These are phyloP conservation scores for Stegophylla sp. DNA, from an alignment of 2,888 invertebrate genomes.

Conservation along the genomic window DNA sequence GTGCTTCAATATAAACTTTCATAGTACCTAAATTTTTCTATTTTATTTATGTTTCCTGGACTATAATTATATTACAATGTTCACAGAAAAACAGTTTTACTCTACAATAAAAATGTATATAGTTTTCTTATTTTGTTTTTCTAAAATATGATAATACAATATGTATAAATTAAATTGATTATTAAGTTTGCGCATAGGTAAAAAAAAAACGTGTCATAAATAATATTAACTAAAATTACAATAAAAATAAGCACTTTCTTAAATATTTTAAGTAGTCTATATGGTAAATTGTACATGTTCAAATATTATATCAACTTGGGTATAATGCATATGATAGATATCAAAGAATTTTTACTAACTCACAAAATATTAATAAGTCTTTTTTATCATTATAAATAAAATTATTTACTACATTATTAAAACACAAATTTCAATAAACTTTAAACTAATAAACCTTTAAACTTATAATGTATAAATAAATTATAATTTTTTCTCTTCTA, in stretches of 20 bases:
- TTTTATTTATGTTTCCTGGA: conserved; percentile 6
- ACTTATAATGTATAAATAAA: neutral
- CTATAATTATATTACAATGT: conserved; percentile 5
- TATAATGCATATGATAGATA: neutral
- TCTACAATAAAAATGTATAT: neutral
- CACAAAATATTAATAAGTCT: neutral
- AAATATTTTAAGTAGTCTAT: conserved; percentile 18
- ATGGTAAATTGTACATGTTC: conserved; percentile 8
- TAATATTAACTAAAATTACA: neutral
- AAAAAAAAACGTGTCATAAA: neutral
- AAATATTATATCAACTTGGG: conserved; percentile 1
- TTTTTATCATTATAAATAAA: neutral
- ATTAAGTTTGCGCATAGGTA: neutral
- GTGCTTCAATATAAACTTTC: neutral
- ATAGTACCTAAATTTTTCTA: neutral
- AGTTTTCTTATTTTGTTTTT: neutral
- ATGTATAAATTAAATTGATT: neutral
- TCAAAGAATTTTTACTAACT: neutral
- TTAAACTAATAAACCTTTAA: neutral
- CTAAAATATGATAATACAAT: neutral
- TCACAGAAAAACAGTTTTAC: neutral
- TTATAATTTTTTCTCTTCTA: neutral
- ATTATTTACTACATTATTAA: neutral
- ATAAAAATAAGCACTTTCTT: neutral
- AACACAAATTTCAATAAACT: neutral